Percentiles rank a stretch among this genome's conserved stretches.
These are phyloP conservation scores for Mimachlamys varia DNA, from an alignment of 2,888 invertebrate species.

Conservation along the genomic window DNA sequence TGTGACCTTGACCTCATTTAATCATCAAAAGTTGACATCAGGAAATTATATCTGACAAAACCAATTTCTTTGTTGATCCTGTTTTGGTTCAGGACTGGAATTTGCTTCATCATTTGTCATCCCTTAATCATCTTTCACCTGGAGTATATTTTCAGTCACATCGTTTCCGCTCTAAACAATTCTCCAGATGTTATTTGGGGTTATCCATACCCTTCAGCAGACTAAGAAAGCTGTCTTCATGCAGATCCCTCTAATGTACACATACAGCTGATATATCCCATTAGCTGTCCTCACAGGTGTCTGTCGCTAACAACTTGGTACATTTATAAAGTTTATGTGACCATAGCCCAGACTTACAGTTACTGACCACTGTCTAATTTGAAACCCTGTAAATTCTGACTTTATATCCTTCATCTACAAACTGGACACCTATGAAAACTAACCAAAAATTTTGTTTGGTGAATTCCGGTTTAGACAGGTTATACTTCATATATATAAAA, in stretches of 20 bases:
- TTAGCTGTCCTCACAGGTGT: too few relatives aligned
- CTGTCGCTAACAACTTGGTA: too few relatives aligned
- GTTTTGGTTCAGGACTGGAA: not conserved
- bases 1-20: not conserved
- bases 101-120: not conserved
- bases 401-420: too few relatives aligned
- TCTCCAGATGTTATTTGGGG: not conserved
- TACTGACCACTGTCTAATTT: too few relatives aligned
- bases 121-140: not conserved
- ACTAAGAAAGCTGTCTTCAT: not conserved
- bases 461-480: too few relatives aligned
- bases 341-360: too few relatives aligned
- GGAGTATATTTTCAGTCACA: not conserved
- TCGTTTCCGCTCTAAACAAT: not conserved
- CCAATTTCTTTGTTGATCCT: not conserved
- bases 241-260: not conserved
- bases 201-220: not conserved
- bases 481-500: too few relatives aligned
- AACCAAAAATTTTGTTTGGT: too few relatives aligned
- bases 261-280: not conserved
- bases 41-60: not conserved
- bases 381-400: too few relatives aligned
- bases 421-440: too few relatives aligned
- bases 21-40: not conserved
- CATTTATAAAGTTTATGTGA: too few relatives aligned